Conservation (phyloP, 2,797 vertebrate species). For the Pantherophis alleghaniensis region DNA sequence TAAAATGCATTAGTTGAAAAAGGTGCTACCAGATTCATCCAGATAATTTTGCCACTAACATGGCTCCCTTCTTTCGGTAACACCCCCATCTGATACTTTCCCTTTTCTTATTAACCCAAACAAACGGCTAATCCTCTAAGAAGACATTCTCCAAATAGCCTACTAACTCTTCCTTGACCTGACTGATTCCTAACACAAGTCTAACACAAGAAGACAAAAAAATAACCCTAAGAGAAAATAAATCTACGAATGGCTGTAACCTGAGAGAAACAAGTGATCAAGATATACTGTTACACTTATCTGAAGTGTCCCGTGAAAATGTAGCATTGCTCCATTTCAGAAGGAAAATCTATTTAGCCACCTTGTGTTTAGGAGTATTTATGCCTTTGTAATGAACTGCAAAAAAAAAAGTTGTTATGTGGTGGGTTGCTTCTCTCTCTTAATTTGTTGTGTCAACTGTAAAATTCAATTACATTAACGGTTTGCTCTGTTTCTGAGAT, state of each 20-base stretch:
- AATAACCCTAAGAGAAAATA: background rate
- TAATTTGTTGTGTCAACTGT: constrained; percentile 40
- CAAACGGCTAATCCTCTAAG: background rate
- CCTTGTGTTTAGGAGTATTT: constrained; percentile 38
- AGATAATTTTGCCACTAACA: background rate
- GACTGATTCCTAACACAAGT: background rate
- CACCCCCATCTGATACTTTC: background rate
- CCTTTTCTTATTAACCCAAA: background rate
- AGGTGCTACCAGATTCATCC: background rate
- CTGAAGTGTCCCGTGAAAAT: constrained; percentile 38
- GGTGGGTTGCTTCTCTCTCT: constrained; percentile 31
- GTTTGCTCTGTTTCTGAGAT: constrained; percentile 42
- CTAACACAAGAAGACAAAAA: background rate
- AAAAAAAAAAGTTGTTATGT: background rate
- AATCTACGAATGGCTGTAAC: background rate
- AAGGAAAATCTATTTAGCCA: constrained; percentile 44
- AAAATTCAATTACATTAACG: constrained; percentile 55
- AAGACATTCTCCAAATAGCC: background rate
- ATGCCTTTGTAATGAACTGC: constrained; percentile 36
- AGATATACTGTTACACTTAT: background rate
- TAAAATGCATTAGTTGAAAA: background rate
- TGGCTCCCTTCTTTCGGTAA: background rate
- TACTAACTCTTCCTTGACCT: background rate
- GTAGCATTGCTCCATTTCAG: constrained; percentile 47
- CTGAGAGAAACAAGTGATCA: constrained; percentile 10